Evolutionary conservation across 1,140 invertebrate species (phyloP).

Genomic region (Stratiolaelaps scimitus): DNA sequence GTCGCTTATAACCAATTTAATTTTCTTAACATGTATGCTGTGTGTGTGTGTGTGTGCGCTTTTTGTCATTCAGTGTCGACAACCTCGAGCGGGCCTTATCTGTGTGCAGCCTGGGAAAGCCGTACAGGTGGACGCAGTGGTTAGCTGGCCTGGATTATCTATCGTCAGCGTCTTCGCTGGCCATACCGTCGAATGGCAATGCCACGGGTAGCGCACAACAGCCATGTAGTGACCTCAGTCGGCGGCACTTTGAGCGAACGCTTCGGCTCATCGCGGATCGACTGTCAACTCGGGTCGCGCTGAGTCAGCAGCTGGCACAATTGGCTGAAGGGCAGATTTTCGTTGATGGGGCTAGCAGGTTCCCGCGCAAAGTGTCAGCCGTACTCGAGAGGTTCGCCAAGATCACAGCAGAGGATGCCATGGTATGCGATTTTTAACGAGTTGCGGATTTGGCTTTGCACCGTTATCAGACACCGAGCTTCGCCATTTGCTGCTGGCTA

Average conservation of each 20-base stretch:
- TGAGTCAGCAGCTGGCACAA: slow-evolving; percentile 5
- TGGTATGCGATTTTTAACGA: background rate
- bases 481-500: too few species aligned
- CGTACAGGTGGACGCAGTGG: slow-evolving; percentile 21
- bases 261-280: background rate
- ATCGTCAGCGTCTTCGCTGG: background rate
- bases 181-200: background rate
- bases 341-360: slow-evolving; percentile 2
- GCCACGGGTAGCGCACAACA: too few species aligned
- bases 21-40: too few species aligned
- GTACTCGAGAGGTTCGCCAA: slow-evolving; percentile 2
- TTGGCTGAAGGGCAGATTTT: background rate
- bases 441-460: too few species aligned
- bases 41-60: too few species aligned
- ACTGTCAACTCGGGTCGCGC: slow-evolving; percentile 2
- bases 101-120: slow-evolving; percentile 16
- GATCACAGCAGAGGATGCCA: slow-evolving; percentile 11
- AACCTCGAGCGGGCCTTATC: slow-evolving; percentile 10
- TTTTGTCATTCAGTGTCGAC: slow-evolving; percentile 4
- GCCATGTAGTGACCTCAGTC: background rate
- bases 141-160: background rate
- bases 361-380: background rate
- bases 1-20: too few species aligned
- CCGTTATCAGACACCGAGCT: too few species aligned
- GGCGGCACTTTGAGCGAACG: slow-evolving; percentile 15